A percentile compares a stretch with the other conserved stretches of the same genome.
These are phyloP conservation scores for Ditula angustiorana DNA, from an alignment of 2,888 invertebrate species.

Conservation along the genomic window DNA sequence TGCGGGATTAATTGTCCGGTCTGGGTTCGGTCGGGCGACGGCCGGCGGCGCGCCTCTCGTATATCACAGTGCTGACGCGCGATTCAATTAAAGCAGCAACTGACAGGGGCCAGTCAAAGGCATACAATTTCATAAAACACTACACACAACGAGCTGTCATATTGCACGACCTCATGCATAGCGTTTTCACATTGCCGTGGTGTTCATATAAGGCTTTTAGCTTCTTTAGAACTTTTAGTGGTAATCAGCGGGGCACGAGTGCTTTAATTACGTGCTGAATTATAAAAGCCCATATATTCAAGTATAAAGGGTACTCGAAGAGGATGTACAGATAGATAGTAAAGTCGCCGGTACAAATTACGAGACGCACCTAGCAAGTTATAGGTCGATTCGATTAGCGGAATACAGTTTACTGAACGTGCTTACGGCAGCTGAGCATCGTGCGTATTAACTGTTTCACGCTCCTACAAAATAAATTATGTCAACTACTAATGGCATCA, in stretches of 20 bases:
- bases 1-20: slow-evolving; percentile 70
- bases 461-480: slow-evolving; percentile 53
- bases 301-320: slow-evolving; percentile 51
- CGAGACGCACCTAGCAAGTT: slow-evolving; percentile 64
- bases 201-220: slow-evolving; percentile 2
- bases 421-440: slow-evolving; percentile 63
- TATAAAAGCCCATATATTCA: slow-evolving; percentile 43
- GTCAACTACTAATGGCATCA: slow-evolving; percentile 41
- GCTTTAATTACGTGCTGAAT: slow-evolving; percentile 58
- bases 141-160: slow-evolving; percentile 40
- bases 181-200: slow-evolving; percentile 22
- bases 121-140: slow-evolving; percentile 52
- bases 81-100: slow-evolving; percentile 76
- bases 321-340: slow-evolving; percentile 57
- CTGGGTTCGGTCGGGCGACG: slow-evolving; percentile 55
- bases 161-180: slow-evolving; percentile 20
- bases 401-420: slow-evolving; percentile 67
- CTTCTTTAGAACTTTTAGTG: slow-evolving; percentile 4
- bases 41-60: slow-evolving; percentile 60
- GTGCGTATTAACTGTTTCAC: slow-evolving; percentile 58
- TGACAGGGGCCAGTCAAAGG: slow-evolving; percentile 63
- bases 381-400: slow-evolving; percentile 75
- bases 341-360: slow-evolving; percentile 72
- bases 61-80: slow-evolving; percentile 69
- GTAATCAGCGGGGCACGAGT: slow-evolving; percentile 6